These are phyloP conservation scores for Mercenaria mercenaria DNA, from an alignment of 1,140 invertebrate genomes.

Conservation along the genomic window DNA sequence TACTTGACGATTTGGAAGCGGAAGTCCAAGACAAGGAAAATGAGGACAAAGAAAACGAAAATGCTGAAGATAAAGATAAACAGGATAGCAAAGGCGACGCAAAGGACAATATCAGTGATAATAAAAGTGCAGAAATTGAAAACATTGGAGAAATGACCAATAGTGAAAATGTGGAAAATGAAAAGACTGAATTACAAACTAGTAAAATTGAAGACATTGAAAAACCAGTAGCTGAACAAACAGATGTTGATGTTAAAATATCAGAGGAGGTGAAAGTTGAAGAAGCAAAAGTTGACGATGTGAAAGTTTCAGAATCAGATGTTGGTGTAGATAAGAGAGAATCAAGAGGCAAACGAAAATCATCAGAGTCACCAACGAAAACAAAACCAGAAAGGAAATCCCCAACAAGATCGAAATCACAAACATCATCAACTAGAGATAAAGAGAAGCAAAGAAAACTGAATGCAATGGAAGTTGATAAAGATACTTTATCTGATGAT, in stretches of 20 bases:
- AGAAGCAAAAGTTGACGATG: background rate
- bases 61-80: background rate
- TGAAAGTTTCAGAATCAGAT: background rate
- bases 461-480: slow-evolving; percentile 49
- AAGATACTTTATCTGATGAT: slow-evolving; percentile 15
- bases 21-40: background rate
- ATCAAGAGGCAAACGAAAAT: slow-evolving; percentile 11
- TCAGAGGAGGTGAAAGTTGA: background rate
- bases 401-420: slow-evolving; percentile 18
- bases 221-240: background rate
- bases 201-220: background rate
- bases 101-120: background rate
- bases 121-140: background rate
- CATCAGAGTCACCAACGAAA: background rate
- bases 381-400: background rate
- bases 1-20: slow-evolving; percentile 32
- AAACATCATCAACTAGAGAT: background rate
- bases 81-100: background rate
- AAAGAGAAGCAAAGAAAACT: slow-evolving; percentile 48
- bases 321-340: background rate
- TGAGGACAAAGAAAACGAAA: background rate
- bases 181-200: background rate
- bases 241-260: background rate
- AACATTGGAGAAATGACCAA: background rate
- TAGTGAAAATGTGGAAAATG: background rate